phyloP scores from a whole-genome alignment of 2,888 invertebrate species.

The Dinocampus coccinellae region DNA sequence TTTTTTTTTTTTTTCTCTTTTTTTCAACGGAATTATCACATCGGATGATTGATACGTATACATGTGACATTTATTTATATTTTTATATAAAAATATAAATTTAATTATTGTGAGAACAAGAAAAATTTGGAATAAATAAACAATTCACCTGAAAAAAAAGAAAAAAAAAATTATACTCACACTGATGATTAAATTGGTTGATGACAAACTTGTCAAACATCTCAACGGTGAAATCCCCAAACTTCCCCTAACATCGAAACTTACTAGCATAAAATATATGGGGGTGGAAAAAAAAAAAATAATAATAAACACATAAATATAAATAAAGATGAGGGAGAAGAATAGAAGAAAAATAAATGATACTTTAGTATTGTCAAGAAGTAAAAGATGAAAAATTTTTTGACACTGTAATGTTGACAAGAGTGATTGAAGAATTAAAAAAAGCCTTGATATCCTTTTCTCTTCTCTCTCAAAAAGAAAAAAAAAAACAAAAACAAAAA shows the following conservation, averaged over 20 bases:
- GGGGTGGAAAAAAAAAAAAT: neutral
- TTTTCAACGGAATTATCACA: neutral
- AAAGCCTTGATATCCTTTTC: too few species aligned
- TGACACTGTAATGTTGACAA: neutral
- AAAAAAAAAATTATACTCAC: neutral
- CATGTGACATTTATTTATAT: neutral
- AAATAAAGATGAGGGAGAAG: too few species aligned
- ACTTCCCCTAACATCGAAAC: neutral
- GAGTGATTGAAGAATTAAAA: constrained; percentile 2
- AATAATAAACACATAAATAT: too few species aligned
- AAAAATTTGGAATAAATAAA: neutral
- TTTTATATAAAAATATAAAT: neutral
- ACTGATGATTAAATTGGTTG: neutral
- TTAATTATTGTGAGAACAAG: neutral
- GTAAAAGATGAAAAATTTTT: neutral
- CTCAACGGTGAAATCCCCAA: neutral
- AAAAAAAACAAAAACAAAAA: too few species aligned
- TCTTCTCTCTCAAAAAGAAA: too few species aligned
- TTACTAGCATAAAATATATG: neutral
- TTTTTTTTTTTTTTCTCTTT: neutral
- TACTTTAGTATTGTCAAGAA: neutral
- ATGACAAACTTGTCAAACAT: neutral
- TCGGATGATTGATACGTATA: too few species aligned
- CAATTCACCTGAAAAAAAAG: neutral
- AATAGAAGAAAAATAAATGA: constrained; percentile 1